phyloP scores from a whole-genome alignment of 1,140 invertebrate species.

The Drosophila bifasciata region DNA sequence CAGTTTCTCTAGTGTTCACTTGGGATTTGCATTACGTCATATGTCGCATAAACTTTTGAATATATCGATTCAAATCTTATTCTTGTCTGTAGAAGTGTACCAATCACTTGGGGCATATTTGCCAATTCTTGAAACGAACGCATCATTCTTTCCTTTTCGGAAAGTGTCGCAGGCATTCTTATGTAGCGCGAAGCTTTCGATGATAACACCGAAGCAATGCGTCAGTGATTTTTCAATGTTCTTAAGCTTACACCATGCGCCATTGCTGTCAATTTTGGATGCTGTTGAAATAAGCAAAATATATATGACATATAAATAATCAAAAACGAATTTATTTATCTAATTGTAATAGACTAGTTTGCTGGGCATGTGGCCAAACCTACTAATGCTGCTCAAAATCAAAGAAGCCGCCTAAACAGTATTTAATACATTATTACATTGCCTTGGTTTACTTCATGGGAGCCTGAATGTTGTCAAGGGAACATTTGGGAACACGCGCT shows the following conservation, averaged over 20 bases:
- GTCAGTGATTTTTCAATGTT: conserved; percentile 68
- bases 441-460: too few species aligned
- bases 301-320: background rate
- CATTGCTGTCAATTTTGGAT: conserved; percentile 63
- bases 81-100: conserved; percentile 57
- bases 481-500: too few species aligned
- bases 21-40: background rate
- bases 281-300: conserved; percentile 33
- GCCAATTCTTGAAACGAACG: conserved; percentile 64
- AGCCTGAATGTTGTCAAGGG: too few species aligned
- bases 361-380: too few species aligned
- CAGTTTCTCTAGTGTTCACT: conserved; percentile 31
- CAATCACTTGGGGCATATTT: conserved; percentile 76
- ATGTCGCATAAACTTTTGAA: conserved; percentile 5
- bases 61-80: conserved; percentile 37
- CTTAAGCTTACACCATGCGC: conserved; percentile 61
- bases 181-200: conserved; percentile 75
- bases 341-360: too few species aligned
- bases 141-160: conserved; percentile 71
- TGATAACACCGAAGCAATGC: conserved; percentile 64
- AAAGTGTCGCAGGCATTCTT: conserved; percentile 70
- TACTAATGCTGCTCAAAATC: too few species aligned
- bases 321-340: too few species aligned
- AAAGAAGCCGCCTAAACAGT: too few species aligned
- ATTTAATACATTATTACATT: too few species aligned